Conservation (phyloP, 1,140 invertebrate species). For the Physella acuta region DNA sequence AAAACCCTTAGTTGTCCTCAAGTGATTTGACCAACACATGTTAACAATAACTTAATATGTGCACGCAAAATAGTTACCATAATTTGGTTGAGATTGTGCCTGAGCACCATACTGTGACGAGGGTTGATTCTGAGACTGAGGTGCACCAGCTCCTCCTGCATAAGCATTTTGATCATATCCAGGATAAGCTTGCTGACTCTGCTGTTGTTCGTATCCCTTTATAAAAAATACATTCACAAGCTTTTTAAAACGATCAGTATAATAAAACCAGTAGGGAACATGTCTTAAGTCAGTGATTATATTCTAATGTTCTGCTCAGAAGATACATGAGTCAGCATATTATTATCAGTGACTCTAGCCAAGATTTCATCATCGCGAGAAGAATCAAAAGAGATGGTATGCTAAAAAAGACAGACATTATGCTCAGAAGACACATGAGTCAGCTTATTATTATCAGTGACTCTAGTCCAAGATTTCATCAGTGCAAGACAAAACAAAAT, state of each 20-base stretch:
- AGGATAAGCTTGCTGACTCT: conserved; percentile 15
- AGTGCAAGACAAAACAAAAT: too few species aligned
- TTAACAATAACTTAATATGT: not conserved
- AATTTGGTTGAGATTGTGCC: not conserved
- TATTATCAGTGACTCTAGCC: conserved; percentile 5
- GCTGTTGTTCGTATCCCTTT: conserved; percentile 10
- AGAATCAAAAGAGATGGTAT: too few species aligned
- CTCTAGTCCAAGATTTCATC: not conserved
- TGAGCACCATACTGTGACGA: conserved; percentile 1
- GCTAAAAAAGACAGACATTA: not conserved
- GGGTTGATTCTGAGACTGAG: not conserved
- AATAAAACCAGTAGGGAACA: not conserved
- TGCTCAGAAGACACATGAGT: too few species aligned
- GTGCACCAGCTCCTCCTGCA: conserved; percentile 10
- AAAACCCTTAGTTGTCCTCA: not conserved
- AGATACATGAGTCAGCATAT: too few species aligned
- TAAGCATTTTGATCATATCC: conserved; percentile 20
- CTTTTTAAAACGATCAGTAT: too few species aligned
- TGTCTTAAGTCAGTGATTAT: not conserved
- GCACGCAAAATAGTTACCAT: not conserved
- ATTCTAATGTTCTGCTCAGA: too few species aligned
- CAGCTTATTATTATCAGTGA: too few species aligned
- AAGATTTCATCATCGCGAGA: not conserved
- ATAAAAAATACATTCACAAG: not conserved
- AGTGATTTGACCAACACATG: not conserved